Conservation (phyloP, 2,797 vertebrate genomes). For the Holocentrus rufus region DNA sequence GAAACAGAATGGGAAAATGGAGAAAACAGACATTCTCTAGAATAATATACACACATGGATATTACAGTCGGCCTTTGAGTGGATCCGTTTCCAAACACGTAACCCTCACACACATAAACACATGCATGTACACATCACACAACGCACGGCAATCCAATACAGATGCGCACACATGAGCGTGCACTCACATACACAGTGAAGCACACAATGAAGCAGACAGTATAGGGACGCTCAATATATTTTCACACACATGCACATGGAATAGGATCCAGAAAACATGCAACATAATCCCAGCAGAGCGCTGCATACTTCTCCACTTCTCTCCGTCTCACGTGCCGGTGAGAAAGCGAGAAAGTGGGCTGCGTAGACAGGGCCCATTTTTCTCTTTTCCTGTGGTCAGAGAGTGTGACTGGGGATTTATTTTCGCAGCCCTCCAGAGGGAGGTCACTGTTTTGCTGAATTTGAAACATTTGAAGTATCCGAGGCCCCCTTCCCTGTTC, state of each 20-base stretch:
- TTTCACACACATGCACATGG: conserved; percentile 5
- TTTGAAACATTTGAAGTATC: conserved; percentile 83
- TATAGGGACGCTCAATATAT: background rate
- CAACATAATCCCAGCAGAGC: conserved; percentile 43
- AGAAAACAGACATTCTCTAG: conserved; percentile 65
- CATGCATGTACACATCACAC: conserved; percentile 5
- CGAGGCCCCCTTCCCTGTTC: conserved; percentile 73
- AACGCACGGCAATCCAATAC: background rate
- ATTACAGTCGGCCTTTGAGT: conserved; percentile 1
- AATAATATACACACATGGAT: conserved; percentile 2
- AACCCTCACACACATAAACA: conserved; percentile 22
- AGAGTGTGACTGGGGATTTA: conserved; percentile 77
- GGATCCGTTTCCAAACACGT: background rate
- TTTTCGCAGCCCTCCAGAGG: conserved; percentile 75
- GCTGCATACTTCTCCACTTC: conserved; percentile 67
- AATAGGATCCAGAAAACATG: conserved; percentile 52
- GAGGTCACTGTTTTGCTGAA: conserved; percentile 76
- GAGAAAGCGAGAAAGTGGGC: conserved; percentile 55
- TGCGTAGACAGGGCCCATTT: conserved; percentile 65
- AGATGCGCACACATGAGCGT: conserved; percentile 1
- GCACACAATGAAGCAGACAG: background rate
- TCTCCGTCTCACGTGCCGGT: conserved; percentile 60
- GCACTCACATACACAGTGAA: conserved; percentile 4
- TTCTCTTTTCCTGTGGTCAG: conserved; percentile 72
- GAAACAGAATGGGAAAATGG: conserved; percentile 53